Evolutionary conservation across 2,888 invertebrate species (phyloP).

Genomic region (Clitarchus hookeri): DNA sequence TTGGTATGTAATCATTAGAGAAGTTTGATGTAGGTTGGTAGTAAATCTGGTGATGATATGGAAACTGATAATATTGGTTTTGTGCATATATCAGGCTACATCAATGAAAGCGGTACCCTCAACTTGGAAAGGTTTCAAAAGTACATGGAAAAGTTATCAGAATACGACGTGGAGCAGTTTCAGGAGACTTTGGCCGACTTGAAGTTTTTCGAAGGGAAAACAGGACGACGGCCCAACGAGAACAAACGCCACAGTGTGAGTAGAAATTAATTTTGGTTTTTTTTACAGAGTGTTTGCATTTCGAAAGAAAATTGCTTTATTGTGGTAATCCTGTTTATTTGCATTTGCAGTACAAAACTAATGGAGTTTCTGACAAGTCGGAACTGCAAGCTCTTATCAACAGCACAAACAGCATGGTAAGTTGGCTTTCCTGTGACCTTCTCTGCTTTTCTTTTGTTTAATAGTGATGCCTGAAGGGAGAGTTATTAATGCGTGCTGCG

Average conservation of each 20-base stretch:
- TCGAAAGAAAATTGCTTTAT: neutral
- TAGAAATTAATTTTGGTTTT: conserved; percentile 3
- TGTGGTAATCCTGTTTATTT: neutral
- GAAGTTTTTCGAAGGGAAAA: conserved; percentile 81
- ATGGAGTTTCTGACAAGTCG: conserved; percentile 49
- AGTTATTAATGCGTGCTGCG: no score
- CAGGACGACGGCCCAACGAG: conserved; percentile 63
- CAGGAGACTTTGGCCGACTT: conserved; percentile 78
- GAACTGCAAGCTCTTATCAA: conserved; percentile 66
- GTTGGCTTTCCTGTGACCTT: conserved; percentile 35
- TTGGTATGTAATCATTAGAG: no score
- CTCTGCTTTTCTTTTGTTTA: neutral
- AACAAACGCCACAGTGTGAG: conserved; percentile 52
- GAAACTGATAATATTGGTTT: no score
- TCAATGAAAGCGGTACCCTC: conserved; percentile 87
- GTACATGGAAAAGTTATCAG: conserved; percentile 76
- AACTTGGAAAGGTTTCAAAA: conserved; percentile 83
- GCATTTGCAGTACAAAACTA: conserved; percentile 41
- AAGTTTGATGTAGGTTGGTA: no score
- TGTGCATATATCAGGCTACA: conserved; percentile 72
- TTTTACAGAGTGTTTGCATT: no score
- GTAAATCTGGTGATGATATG: no score
- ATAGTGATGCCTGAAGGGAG: no score
- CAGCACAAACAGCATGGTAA: conserved; percentile 66
- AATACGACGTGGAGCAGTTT: conserved; percentile 76